Conservation (phyloP, 2,888 invertebrate genomes). For the Rhogogaster chlorosoma region DNA sequence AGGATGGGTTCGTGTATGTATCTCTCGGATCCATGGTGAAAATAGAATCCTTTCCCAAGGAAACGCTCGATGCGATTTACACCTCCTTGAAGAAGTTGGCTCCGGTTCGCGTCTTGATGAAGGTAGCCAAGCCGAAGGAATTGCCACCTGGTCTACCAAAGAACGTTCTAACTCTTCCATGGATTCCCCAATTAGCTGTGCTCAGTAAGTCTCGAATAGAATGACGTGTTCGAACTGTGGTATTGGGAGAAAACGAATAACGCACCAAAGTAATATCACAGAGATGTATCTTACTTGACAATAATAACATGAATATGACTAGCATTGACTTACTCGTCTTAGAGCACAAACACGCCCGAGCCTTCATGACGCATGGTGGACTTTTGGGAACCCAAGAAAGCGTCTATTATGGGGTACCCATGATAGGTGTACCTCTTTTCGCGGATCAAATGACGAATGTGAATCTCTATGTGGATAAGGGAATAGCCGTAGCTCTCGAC, state of each 20-base stretch:
- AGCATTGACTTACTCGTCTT: neutral
- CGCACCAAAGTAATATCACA: too few species aligned
- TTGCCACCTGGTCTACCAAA: slow-evolving; percentile 64
- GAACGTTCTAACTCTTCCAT: slow-evolving; percentile 62
- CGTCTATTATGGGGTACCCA: slow-evolving; percentile 62
- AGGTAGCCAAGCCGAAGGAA: slow-evolving; percentile 56
- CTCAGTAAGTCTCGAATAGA: slow-evolving; percentile 59
- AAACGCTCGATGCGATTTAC: slow-evolving; percentile 59
- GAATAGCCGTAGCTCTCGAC: slow-evolving; percentile 62
- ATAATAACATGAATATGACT: neutral
- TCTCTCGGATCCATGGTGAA: slow-evolving; percentile 67
- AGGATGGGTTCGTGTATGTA: slow-evolving; percentile 55
- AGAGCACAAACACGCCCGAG: slow-evolving; percentile 72
- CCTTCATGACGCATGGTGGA: slow-evolving; percentile 69
- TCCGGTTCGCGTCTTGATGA: slow-evolving; percentile 67
- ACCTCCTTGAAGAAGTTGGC: slow-evolving; percentile 64
- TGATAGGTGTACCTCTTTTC: slow-evolving; percentile 67
- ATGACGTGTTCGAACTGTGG: neutral
- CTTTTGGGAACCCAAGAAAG: slow-evolving; percentile 65
- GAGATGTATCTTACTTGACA: neutral
- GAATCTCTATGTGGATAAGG: slow-evolving; percentile 60
- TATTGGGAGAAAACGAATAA: neutral
- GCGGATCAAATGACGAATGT: slow-evolving; percentile 66
- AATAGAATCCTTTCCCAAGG: slow-evolving; percentile 63
- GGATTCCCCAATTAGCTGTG: slow-evolving; percentile 68